phyloP scores from a whole-genome alignment of 92 coral and sea anemone species.

The Diadumene lineata region DNA sequence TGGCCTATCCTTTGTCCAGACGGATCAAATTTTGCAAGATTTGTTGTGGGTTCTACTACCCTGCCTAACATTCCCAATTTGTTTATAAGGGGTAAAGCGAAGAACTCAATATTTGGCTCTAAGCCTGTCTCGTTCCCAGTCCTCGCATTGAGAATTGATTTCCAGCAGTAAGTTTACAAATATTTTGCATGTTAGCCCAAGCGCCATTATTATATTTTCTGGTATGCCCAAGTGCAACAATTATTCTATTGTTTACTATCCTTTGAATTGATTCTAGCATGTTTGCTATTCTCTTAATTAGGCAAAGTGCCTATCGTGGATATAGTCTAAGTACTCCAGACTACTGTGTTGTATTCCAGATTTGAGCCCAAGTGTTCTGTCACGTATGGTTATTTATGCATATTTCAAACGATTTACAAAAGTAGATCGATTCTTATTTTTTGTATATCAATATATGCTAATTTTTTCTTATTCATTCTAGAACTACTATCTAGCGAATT shows the following conservation, averaged over 20 bases:
- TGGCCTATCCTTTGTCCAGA: slow-evolving; percentile 59
- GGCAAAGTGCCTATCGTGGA: no score
- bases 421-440: no score
- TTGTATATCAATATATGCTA: no score
- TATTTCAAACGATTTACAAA: no score
- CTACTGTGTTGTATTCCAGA: no score
- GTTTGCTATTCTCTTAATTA: no score
- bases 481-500: not conserved
- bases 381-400: no score
- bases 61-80: slow-evolving; percentile 33
- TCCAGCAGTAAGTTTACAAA: not conserved
- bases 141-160: slow-evolving; percentile 7
- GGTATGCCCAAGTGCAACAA: not conserved
- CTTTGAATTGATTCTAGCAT: no score
- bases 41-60: slow-evolving; percentile 30
- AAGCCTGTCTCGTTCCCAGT: not conserved
- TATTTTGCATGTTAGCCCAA: not conserved
- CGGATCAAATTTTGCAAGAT: slow-evolving; percentile 35
- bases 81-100: slow-evolving; percentile 32
- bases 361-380: no score
- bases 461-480: not conserved
- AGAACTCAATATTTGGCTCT: slow-evolving; percentile 27
- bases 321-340: no score
- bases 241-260: no score
- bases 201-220: not conserved